Conservation (phyloP, 2,888 invertebrate genomes). For the Thumatha senex region DNA sequence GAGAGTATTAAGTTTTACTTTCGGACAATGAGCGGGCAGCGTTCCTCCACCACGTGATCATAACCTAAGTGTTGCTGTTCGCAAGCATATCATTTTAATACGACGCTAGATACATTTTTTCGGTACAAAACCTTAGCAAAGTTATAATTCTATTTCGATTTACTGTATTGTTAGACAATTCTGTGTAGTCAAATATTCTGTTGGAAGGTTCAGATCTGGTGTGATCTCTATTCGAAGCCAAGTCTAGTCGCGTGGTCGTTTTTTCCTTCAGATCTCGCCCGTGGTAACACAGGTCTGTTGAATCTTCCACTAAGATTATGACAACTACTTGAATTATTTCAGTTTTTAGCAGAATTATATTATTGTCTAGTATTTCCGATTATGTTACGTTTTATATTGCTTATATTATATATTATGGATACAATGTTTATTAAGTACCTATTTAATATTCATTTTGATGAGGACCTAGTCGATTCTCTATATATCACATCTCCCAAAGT, state of each 20-base stretch:
- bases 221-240: constrained; percentile 41
- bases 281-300: constrained; percentile 19
- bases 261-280: constrained; percentile 39
- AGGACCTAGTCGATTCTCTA: constrained; percentile 84
- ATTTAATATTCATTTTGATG: constrained; percentile 82
- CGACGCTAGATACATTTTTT: constrained; percentile 76
- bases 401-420: constrained; percentile 81
- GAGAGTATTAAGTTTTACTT: constrained; percentile 56
- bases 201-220: constrained; percentile 43
- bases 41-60: constrained; percentile 64
- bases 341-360: constrained; percentile 83
- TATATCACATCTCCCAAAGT: constrained; percentile 84
- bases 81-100: constrained; percentile 80
- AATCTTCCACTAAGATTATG: constrained; percentile 57
- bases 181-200: constrained; percentile 64
- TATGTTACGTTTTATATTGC: constrained; percentile 83
- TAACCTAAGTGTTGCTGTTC: constrained; percentile 80
- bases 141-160: constrained; percentile 76
- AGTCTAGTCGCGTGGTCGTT: constrained; percentile 68
- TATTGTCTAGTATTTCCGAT: constrained; percentile 81
- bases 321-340: constrained; percentile 73
- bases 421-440: constrained; percentile 79
- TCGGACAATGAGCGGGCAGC: constrained; percentile 57
- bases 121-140: constrained; percentile 78
- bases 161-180: constrained; percentile 78